These are phyloP conservation scores for Metallyticus violacea DNA, from an alignment of 2,888 invertebrate genomes.

Conservation along the genomic window DNA sequence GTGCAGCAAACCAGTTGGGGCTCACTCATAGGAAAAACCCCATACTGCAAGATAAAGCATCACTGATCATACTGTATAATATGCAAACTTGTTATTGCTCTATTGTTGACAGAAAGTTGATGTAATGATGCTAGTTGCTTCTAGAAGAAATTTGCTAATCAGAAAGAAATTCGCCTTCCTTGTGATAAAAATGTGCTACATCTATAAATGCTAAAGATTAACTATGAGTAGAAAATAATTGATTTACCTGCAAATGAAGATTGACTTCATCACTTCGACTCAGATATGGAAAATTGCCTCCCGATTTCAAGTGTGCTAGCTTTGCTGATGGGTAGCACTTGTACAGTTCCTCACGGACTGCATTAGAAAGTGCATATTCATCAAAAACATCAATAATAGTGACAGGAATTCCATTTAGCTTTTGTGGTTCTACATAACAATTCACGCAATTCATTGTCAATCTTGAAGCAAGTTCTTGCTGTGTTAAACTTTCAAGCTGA, in stretches of 20 bases:
- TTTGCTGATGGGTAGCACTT: constrained; percentile 84
- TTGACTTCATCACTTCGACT: constrained; percentile 87
- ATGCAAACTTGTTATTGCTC: too few species aligned
- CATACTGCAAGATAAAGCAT: too few species aligned
- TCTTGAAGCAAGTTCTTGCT: constrained; percentile 80
- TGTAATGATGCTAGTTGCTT: too few species aligned
- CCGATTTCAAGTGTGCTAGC: constrained; percentile 81
- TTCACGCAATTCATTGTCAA: constrained; percentile 82
- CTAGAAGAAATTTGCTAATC: too few species aligned
- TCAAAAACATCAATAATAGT: constrained; percentile 89
- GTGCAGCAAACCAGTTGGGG: too few species aligned
- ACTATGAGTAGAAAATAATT: background rate
- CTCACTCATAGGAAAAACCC: too few species aligned
- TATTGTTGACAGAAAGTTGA: too few species aligned
- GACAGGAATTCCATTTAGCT: constrained; percentile 64
- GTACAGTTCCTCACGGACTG: constrained; percentile 77
- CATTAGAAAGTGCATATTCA: constrained; percentile 74
- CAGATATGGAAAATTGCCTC: constrained; percentile 88
- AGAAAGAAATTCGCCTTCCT: background rate
- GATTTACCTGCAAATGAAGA: constrained; percentile 75
- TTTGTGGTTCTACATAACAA: constrained; percentile 74
- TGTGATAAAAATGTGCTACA: background rate
- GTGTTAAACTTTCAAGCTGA: constrained; percentile 77
- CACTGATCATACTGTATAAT: too few species aligned
- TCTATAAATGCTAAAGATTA: background rate